Evolutionary conservation across 2,797 vertebrate species (phyloP), one percentile per base, ranked within the genome.

Genomic region (Sorex maritimensis): DNA sequence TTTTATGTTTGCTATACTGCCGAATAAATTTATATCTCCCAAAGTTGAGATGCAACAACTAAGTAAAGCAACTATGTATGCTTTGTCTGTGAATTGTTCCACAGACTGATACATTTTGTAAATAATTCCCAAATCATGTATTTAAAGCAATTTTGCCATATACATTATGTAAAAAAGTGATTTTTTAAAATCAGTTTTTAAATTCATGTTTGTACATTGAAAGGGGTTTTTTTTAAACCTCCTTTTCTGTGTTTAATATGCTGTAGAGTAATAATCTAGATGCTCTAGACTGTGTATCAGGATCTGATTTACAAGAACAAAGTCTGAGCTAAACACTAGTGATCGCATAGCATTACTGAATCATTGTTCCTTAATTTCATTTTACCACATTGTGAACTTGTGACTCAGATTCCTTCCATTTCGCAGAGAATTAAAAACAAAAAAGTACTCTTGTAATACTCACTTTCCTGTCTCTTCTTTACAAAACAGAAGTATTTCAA

Each of bases 171-270:
- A 98, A 98, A 98, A 98, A 98, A 98, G 98, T 99, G 98, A 99
- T 99, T 99, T 98, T 99, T 99, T 98, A 92, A 93, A 94, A 99
- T 97, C 95, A 7, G 98, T 99, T 99, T 99, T 99, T 99, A 98
- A 98, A 98, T 98, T 97, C 98, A 98, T 98, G 98, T 99, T 99
- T 99, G 99, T 99, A 99, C 98, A 98, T 99, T 98, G 95, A 97
- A 98, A 98, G 95, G 97, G 97, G 83, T 91, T 92, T 89, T 97
- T 98, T 97, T 95, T 96, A 88, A 94, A 93, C 97, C 95, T 97
- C 97, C 96, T 98, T 97, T 98, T 98, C 98, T 98, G 98, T 99
- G 98, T 99, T 98, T 98, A 98, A 98, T 98, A 98, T 98, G 98
- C 98, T 98, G 98, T 99, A 98, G 98, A 98, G 91, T 98, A 97